phyloP scores from a whole-genome alignment of 64 coral and sea anemone genomes.

The Astreopora myriophthalma region DNA sequence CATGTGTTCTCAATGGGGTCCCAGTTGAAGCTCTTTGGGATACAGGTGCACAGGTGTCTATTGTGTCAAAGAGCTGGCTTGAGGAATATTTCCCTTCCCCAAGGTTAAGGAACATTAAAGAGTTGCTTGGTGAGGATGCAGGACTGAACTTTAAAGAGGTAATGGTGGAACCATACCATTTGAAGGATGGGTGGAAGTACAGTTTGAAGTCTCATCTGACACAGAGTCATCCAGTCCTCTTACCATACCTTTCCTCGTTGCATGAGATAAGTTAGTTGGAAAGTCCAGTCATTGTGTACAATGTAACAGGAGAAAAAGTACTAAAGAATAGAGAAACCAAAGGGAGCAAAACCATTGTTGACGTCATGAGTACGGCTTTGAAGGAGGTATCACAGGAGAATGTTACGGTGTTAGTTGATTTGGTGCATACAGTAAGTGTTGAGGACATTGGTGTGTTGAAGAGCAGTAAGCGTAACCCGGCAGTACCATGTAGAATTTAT shows the following conservation, averaged over 20 bases:
- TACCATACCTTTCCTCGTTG: conserved; percentile 27
- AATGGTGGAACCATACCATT: conserved; percentile 57
- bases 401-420: conserved; percentile 3
- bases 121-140: not conserved
- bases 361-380: not conserved
- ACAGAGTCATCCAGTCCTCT: not conserved
- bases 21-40: conserved; percentile 4
- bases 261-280: conserved; percentile 31
- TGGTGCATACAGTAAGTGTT: not conserved
- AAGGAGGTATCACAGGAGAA: not conserved
- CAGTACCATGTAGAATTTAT: not conserved
- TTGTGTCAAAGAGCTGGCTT: conserved; percentile 33
- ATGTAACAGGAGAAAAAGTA: conserved; percentile 51
- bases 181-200: conserved; percentile 34
- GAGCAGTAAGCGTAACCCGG: not conserved
- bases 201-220: not conserved
- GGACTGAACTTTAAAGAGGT: conserved; percentile 31
- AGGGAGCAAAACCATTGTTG: not conserved
- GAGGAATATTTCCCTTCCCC: not conserved
- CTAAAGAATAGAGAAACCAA: not conserved
- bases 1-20: not conserved
- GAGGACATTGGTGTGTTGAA: conserved; percentile 21
- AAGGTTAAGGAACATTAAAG: not conserved
- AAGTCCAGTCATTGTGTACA: conserved; percentile 36
- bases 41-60: conserved; percentile 30